Percentiles rank a stretch among this genome's conserved stretches.
Conservation (phyloP, 2,797 vertebrate genomes). For the Acomys russatus region DNA sequence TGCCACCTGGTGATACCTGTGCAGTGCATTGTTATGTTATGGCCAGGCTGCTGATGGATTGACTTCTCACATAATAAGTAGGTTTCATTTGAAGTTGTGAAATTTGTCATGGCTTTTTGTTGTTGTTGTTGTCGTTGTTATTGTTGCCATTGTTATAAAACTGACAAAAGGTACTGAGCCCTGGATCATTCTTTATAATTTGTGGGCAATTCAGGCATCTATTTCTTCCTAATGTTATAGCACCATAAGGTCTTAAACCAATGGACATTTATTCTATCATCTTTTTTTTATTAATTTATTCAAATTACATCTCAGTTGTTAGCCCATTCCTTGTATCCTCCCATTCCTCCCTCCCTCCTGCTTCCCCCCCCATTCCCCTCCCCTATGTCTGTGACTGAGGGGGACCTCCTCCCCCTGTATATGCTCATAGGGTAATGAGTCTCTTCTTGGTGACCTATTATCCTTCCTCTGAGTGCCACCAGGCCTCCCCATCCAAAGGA, state of each 20-base stretch:
- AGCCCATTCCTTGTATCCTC: too few species aligned
- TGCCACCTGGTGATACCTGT: background rate
- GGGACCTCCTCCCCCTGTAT: too few species aligned
- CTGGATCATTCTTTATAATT: background rate
- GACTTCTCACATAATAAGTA: background rate
- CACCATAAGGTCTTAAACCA: background rate
- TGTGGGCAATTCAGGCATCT: background rate
- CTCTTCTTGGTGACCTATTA: too few species aligned
- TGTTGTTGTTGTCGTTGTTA: too few species aligned
- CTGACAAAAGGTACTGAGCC: background rate
- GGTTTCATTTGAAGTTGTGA: background rate
- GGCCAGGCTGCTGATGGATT: background rate
- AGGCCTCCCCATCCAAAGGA: too few species aligned
- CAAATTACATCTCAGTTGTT: too few species aligned
- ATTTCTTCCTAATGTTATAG: background rate
- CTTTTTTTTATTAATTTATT: too few species aligned
- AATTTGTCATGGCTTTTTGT: constrained; percentile 11
- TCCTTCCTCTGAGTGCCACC: too few species aligned
- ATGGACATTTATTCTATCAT: background rate
- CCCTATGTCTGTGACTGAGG: too few species aligned
- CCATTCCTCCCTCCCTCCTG: too few species aligned
- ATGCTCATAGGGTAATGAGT: too few species aligned
- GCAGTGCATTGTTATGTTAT: background rate
- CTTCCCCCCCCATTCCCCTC: too few species aligned
- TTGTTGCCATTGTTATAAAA: background rate